Conservation (phyloP, 2,797 vertebrate genomes). For the Eulemur coronatus region DNA sequence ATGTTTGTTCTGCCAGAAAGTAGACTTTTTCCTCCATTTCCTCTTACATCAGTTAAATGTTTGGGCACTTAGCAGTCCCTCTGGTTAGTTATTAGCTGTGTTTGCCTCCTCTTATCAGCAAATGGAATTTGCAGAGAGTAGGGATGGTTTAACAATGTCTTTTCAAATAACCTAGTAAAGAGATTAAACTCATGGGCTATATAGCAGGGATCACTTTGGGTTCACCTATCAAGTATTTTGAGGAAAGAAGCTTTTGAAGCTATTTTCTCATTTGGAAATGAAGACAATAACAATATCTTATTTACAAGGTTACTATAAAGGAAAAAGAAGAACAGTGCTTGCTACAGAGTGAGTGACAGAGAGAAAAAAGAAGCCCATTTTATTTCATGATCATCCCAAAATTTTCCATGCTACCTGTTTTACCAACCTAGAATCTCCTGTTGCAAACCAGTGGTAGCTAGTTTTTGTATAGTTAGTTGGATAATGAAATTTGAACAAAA, state of each 20-base stretch:
- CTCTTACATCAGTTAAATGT: neutral
- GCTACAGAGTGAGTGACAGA: neutral
- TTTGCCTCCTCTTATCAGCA: neutral
- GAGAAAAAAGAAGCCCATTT: neutral
- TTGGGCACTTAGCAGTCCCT: neutral
- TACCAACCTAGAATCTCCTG: neutral
- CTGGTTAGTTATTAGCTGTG: neutral
- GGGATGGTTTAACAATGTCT: neutral
- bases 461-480: neutral
- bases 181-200: neutral
- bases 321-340: neutral
- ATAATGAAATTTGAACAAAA: constrained; percentile 1
- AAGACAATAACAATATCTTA: neutral
- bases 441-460: neutral
- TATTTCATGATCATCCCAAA: neutral
- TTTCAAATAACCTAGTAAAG: neutral
- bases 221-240: neutral
- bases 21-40: neutral
- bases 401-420: neutral
- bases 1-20: neutral
- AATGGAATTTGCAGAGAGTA: neutral
- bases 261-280: neutral
- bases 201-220: neutral
- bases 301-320: neutral
- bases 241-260: neutral